Conservation (phyloP, 1,140 invertebrate genomes). For the Drosophila auraria region DNA sequence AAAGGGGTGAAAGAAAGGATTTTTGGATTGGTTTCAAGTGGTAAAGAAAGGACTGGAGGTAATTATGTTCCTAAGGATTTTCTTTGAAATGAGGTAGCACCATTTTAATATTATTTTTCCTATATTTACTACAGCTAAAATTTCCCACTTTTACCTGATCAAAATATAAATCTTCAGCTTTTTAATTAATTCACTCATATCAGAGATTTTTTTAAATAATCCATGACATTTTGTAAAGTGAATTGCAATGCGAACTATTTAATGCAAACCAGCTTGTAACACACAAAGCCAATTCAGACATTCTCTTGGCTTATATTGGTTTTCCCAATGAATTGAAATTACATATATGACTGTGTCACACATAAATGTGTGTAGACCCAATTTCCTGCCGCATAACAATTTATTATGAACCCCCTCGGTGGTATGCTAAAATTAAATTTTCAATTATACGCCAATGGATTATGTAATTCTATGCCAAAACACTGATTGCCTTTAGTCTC, state of each 20-base stretch:
- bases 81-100: no score
- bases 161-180: not conserved
- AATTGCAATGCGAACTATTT: conserved; percentile 8
- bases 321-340: conserved; percentile 34
- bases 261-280: conserved; percentile 1
- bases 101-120: no score
- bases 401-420: conserved; percentile 1
- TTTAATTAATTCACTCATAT: not conserved
- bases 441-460: conserved; percentile 60
- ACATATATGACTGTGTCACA: conserved; percentile 34
- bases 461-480: conserved; percentile 51
- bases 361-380: conserved; percentile 16
- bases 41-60: no score
- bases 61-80: not conserved
- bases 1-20: not conserved
- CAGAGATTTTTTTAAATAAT: not conserved
- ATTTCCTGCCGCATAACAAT: conserved; percentile 6
- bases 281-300: conserved; percentile 19
- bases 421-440: conserved; percentile 53
- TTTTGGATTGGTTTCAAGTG: not conserved
- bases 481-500: conserved; percentile 50
- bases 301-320: conserved; percentile 11
- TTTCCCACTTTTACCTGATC: not conserved
- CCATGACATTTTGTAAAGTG: not conserved
- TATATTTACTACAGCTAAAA: not conserved